These are phyloP conservation scores for Triplophysa rosa DNA, from an alignment of 2,113 vertebrate species.

Conservation along the genomic window DNA sequence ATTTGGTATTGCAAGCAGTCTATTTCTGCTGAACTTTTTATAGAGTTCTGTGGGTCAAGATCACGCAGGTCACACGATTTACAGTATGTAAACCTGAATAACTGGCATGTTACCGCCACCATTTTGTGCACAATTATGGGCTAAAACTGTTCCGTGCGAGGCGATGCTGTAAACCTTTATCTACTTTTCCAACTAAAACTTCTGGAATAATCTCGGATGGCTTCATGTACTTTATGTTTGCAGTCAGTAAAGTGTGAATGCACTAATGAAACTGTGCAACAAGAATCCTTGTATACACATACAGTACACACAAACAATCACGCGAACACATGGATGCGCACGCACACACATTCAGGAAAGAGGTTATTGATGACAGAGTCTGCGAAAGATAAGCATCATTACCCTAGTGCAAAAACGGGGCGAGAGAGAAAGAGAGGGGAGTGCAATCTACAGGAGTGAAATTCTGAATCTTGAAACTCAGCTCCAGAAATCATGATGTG, in stretches of 20 bases:
- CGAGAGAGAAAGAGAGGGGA: background rate
- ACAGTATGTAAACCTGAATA: slow-evolving; percentile 1
- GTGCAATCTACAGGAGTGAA: background rate
- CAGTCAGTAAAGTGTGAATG: slow-evolving; percentile 9
- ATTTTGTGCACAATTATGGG: background rate
- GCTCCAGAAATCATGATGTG: slow-evolving; percentile 16
- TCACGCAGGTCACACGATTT: background rate
- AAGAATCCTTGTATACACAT: slow-evolving; percentile 1
- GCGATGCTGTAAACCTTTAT: background rate
- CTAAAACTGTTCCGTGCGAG: background rate
- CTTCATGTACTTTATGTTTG: slow-evolving; percentile 2
- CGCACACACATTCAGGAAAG: slow-evolving; percentile 32
- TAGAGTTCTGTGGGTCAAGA: too few species aligned
- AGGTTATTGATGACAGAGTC: slow-evolving; percentile 32
- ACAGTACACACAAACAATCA: slow-evolving; percentile 20
- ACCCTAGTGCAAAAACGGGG: background rate
- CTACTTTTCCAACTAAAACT: background rate
- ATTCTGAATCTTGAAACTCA: background rate
- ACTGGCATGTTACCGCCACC: background rate
- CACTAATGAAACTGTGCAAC: background rate
- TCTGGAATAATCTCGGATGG: slow-evolving; percentile 9
- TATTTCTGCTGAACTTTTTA: too few species aligned
- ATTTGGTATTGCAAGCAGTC: too few species aligned
- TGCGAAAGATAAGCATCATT: slow-evolving; percentile 33
- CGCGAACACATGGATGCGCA: slow-evolving; percentile 19